Conservation (phyloP, 2,113 vertebrate genomes). For the Crocuta crocuta region DNA sequence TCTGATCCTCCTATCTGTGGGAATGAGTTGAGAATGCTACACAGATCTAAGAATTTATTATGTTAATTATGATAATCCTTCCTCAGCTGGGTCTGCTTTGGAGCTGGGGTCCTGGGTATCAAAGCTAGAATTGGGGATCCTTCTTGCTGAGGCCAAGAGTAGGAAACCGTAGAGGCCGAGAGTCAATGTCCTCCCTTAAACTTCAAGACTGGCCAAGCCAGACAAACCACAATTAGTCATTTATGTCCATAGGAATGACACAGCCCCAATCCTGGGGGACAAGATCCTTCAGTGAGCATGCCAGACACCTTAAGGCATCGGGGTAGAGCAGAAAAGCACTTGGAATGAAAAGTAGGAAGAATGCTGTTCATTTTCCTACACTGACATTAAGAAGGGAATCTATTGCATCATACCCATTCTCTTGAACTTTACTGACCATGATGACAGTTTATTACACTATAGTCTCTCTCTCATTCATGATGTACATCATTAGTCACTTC, state of each 20-base stretch:
- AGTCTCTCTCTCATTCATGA: rapidly evolving
- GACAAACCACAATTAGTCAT: neutral
- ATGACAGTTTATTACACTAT: neutral
- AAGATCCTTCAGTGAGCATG: neutral
- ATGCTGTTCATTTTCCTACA: neutral
- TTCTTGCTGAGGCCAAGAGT: neutral
- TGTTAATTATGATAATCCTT: neutral
- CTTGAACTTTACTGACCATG: neutral
- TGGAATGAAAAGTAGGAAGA: neutral
- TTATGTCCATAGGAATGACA: neutral
- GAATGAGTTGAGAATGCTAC: neutral
- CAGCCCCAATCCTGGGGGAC: neutral
- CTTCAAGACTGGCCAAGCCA: neutral
- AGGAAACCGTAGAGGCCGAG: neutral
- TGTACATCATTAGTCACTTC: neutral
- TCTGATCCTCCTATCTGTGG: neutral
- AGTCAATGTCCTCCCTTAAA: neutral
- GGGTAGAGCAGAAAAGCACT: neutral
- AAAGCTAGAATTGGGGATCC: neutral
- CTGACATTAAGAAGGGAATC: neutral
- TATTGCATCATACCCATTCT: rapidly evolving
- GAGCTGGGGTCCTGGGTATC: neutral
- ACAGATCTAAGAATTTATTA: neutral
- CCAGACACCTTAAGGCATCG: neutral
- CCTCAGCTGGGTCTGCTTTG: neutral